Conservation (phyloP, 2,113 vertebrate genomes). For the Perca flavescens region DNA sequence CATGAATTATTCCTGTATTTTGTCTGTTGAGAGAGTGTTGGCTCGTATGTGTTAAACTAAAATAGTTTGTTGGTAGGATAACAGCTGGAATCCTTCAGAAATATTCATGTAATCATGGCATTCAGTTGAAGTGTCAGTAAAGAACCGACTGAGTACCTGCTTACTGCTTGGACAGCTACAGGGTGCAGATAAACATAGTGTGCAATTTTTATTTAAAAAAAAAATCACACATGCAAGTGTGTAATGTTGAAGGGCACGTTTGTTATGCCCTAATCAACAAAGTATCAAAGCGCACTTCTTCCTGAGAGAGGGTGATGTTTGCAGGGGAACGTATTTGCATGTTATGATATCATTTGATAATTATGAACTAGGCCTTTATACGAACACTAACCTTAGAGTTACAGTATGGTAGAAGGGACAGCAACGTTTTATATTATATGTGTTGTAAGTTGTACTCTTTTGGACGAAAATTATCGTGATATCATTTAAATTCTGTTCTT, state of each 20-base stretch:
- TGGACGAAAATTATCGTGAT: background rate
- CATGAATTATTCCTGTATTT: conserved; percentile 35
- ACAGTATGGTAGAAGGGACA: background rate
- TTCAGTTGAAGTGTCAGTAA: background rate
- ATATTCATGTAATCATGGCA: background rate
- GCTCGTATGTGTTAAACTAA: background rate
- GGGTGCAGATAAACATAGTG: background rate
- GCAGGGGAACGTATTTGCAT: conserved; percentile 12
- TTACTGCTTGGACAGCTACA: background rate
- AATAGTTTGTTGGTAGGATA: background rate
- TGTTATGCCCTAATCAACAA: background rate
- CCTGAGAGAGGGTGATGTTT: background rate
- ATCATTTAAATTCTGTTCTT: background rate
- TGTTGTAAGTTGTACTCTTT: background rate
- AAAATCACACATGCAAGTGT: background rate
- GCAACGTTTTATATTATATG: background rate
- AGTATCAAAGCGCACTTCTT: background rate
- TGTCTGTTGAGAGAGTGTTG: background rate
- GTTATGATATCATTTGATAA: background rate
- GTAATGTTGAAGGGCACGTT: background rate
- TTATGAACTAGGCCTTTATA: background rate
- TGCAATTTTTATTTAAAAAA: too few relatives aligned
- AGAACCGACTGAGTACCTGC: background rate
- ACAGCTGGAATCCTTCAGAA: background rate
- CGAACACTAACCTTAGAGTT: background rate